Percentiles rank a stretch among this genome's conserved stretches.
phyloP scores from a whole-genome alignment of 2,888 invertebrate species.

The Plagiodera versicolora region DNA sequence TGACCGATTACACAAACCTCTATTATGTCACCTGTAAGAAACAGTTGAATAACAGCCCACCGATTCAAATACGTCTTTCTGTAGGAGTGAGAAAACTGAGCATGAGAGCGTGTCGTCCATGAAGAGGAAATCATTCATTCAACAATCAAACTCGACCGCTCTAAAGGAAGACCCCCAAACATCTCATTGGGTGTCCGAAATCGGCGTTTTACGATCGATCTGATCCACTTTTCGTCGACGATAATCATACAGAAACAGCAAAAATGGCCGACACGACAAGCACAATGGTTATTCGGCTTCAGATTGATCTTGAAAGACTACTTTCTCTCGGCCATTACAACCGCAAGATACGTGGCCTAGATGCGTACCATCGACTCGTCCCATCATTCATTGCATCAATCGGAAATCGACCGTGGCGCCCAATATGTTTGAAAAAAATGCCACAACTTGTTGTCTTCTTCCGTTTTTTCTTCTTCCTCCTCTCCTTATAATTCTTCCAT shows the following conservation, averaged over 20 bases:
- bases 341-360: slow-evolving; percentile 31
- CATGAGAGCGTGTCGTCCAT: no score
- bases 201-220: slow-evolving; percentile 13
- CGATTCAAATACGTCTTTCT: no score
- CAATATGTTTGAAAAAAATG: no score
- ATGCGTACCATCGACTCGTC: slow-evolving; percentile 22
- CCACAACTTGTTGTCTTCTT: no score
- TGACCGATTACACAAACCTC: no score
- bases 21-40: no score
- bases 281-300: slow-evolving; percentile 31
- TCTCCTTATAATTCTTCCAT: no score
- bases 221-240: slow-evolving; percentile 29
- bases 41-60: no score
- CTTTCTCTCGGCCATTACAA: slow-evolving; percentile 33
- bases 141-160: neutral
- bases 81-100: no score
- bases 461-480: no score
- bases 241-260: slow-evolving; percentile 28
- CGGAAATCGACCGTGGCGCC: neutral
- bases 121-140: no score
- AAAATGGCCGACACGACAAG: slow-evolving; percentile 30
- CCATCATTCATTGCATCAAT: slow-evolving; percentile 25
- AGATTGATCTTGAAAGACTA: slow-evolving; percentile 31
- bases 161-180: neutral
- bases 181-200: neutral